phyloP scores from a whole-genome alignment of 2,888 invertebrate species.

The Andrena fulva region DNA sequence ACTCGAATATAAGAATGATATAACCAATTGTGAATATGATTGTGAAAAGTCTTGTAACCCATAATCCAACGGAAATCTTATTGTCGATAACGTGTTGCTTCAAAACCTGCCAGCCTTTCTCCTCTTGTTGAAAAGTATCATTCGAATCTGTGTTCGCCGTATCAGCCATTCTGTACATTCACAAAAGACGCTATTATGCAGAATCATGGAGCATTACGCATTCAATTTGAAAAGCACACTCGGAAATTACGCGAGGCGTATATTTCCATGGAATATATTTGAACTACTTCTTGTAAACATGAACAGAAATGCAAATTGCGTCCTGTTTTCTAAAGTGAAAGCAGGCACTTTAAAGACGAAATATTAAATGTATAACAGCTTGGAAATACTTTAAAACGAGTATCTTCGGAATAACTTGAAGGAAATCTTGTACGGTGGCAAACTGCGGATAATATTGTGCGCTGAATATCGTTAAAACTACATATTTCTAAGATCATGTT shows the following conservation, averaged over 20 bases:
- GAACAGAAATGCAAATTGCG: conserved; percentile 37
- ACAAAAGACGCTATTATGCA: conserved; percentile 1
- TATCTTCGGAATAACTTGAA: neutral
- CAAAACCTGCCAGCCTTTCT: conserved; percentile 88
- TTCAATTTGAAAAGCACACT: neutral
- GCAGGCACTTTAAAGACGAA: conserved; percentile 35
- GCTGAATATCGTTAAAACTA: neutral
- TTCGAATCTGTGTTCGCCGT: conserved; percentile 68
- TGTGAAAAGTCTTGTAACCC: conserved; percentile 94
- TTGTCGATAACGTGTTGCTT: conserved; percentile 91
- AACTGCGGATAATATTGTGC: neutral
- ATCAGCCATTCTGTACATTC: conserved; percentile 76
- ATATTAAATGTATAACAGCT: conserved; percentile 16
- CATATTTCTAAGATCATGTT: neutral
- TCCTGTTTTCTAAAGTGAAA: conserved; percentile 68
- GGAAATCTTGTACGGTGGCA: neutral
- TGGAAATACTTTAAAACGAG: neutral
- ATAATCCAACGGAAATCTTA: conserved; percentile 94
- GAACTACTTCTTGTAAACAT: neutral
- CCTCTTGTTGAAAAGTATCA: conserved; percentile 69
- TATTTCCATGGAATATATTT: neutral
- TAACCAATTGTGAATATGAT: conserved; percentile 94
- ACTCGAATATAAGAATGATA: conserved; percentile 95
- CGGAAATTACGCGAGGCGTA: neutral
- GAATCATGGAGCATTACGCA: neutral